Evolutionary conservation across 2,113 vertebrate species (phyloP).

Genomic region (Pantherophis guttatus): DNA sequence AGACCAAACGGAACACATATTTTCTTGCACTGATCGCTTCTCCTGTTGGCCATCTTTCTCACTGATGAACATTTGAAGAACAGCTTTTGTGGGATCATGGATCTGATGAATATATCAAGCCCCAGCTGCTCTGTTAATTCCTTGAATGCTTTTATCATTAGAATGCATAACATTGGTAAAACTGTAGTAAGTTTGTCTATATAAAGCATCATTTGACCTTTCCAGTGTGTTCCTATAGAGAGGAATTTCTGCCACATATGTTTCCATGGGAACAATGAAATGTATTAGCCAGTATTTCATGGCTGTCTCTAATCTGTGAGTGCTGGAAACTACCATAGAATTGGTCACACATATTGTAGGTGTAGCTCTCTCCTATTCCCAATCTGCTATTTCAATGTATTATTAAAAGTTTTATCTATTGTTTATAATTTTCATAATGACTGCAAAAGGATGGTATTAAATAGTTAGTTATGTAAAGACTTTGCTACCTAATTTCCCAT

Average conservation of each 20-base stretch:
- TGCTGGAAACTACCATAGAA: constrained; percentile 9
- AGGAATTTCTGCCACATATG: neutral
- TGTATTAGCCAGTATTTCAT: constrained; percentile 22
- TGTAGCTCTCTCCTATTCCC: neutral
- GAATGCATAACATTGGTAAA: neutral
- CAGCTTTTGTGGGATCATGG: neutral
- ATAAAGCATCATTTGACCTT: neutral
- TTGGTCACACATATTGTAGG: neutral
- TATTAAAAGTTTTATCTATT: neutral
- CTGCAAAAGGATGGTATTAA: neutral
- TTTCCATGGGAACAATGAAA: constrained; percentile 31
- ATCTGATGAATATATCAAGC: neutral
- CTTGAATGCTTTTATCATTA: neutral
- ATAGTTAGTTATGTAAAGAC: neutral
- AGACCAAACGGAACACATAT: neutral
- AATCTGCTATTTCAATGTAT: neutral
- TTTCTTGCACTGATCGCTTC: neutral
- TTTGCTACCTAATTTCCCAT: neutral
- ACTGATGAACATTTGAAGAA: neutral
- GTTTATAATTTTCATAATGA: neutral
- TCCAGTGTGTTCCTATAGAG: neutral
- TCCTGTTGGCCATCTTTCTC: neutral
- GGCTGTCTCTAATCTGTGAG: neutral
- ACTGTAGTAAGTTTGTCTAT: neutral
- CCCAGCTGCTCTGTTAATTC: neutral